Conservation (phyloP, 2,888 invertebrate genomes). For the Thymelicus sylvestris region DNA sequence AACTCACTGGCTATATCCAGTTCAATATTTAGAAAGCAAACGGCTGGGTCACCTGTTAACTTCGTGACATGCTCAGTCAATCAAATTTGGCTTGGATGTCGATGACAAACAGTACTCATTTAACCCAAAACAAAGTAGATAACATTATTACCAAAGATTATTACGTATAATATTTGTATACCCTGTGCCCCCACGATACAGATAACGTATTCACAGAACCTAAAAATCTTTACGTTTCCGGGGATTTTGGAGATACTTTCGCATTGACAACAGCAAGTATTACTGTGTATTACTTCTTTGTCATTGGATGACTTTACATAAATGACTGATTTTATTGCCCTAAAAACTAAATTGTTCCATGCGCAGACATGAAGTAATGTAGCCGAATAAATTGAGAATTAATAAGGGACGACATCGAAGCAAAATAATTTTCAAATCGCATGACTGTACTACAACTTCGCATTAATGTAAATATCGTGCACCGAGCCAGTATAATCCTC, state of each 20-base stretch:
- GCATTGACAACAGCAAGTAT: no score
- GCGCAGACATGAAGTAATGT: neutral
- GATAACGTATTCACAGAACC: neutral
- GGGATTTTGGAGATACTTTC: no score
- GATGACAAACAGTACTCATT: constrained; percentile 8
- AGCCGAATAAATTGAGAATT: constrained; percentile 11
- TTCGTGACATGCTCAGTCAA: constrained; percentile 19
- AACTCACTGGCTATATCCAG: constrained; percentile 18
- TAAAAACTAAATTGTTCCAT: neutral
- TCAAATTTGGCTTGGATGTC: constrained; percentile 9
- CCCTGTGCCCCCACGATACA: constrained; percentile 1
- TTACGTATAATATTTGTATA: neutral
- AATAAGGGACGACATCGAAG: constrained; percentile 6
- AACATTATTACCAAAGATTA: neutral
- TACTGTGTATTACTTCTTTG: no score
- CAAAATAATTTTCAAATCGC: constrained; percentile 28
- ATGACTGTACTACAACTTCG: constrained; percentile 16
- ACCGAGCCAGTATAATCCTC: constrained; percentile 11
- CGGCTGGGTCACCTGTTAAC: constrained; percentile 15
- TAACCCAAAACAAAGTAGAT: constrained; percentile 9
- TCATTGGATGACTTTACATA: no score
- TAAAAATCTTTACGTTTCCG: neutral
- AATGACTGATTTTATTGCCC: no score
- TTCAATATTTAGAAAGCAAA: constrained; percentile 14
- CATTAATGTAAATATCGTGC: constrained; percentile 27